Base-by-base conservation (phyloP, 2,797 vertebrate genomes). In the Enteromius afrohamiltoni region DNA sequence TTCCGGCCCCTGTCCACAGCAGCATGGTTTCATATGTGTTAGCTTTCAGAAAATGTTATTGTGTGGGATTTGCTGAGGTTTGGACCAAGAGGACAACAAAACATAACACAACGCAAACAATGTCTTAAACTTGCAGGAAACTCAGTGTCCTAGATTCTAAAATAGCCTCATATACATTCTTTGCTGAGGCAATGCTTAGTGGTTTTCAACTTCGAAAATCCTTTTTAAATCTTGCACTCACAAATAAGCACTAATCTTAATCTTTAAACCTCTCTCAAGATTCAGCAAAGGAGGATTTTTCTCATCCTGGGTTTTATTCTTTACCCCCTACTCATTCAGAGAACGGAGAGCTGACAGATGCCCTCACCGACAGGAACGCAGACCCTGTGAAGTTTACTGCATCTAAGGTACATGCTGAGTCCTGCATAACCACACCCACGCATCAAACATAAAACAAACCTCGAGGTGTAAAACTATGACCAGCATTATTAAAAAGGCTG, bases 401-500 rank as follows among this genome's bases (percentile, higher is more conserved):
- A 26, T 86, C 31, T 77, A 90, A 92, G 92, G 93, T 92, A 85
- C 85, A 79, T 86, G 90, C 70, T 83, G 85, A 40, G 40, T 89
- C 90, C 81, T 78, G 90, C 19, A 70, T 79, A 75, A 80, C 51
- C 78, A 85, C 82, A 86, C 77, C 76, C 53, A 77, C 49, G 62
- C 65, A 84, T 42, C 67, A 67, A 83, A 53, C 51, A 40, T 71
- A 75, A 71, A 76, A n/a, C 76, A 80, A 65, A 58, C 26, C 17
- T 4, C 16, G 26, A 19, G 37, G 6, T 1, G 23, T 49, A 51
- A 65, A 60, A 19, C 17, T 53, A 45, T 47, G 19, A 68, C 31
- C 4, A 42, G 31, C 29, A 13, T 64, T 80, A 58, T 79, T 65
- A 70, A 73, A 82, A 85, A 55, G 13, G 21, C 26, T 34, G 49